phyloP scores from a whole-genome alignment of 2,113 vertebrate species.

The Amazona guildingii region DNA sequence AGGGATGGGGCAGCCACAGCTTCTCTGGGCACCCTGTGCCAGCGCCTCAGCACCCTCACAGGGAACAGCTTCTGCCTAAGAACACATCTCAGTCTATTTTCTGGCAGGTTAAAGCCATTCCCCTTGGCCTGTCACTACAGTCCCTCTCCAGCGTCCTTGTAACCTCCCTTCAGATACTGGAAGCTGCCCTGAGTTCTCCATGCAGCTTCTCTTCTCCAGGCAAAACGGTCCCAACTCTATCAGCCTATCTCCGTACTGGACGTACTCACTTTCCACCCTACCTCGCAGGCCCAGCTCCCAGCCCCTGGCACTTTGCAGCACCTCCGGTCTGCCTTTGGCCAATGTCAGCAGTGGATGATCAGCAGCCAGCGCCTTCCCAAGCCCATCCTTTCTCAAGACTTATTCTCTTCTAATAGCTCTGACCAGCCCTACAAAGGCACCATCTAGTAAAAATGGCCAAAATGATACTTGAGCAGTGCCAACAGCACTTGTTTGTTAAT shows the following conservation, averaged over 20 bases:
- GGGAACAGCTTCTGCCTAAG: neutral
- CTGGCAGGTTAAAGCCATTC: neutral
- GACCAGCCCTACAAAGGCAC: neutral
- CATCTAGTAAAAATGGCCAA: neutral
- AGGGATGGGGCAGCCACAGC: too few relatives aligned
- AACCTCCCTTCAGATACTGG: neutral
- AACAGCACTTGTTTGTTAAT: neutral
- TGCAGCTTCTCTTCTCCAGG: neutral
- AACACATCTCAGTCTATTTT: neutral
- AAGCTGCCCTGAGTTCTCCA: neutral
- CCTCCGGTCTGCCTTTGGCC: rapidly evolving
- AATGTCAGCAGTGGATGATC: neutral
- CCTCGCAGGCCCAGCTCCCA: neutral
- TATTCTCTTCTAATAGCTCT: neutral
- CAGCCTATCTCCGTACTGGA: neutral
- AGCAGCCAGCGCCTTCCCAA: neutral
- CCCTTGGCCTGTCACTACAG: rapidly evolving
- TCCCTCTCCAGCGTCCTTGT: neutral
- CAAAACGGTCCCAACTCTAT: neutral
- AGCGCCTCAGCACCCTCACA: too few relatives aligned
- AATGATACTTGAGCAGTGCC: neutral
- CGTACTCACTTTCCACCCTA: neutral
- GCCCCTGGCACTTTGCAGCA: neutral
- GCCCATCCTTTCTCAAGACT: neutral
- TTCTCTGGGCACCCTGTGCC: too few relatives aligned